Evolutionary conservation across 30 jellyfish, hydroid and myxozoan species (phyloP).

Genomic region (Phacellophora camtschatica): DNA sequence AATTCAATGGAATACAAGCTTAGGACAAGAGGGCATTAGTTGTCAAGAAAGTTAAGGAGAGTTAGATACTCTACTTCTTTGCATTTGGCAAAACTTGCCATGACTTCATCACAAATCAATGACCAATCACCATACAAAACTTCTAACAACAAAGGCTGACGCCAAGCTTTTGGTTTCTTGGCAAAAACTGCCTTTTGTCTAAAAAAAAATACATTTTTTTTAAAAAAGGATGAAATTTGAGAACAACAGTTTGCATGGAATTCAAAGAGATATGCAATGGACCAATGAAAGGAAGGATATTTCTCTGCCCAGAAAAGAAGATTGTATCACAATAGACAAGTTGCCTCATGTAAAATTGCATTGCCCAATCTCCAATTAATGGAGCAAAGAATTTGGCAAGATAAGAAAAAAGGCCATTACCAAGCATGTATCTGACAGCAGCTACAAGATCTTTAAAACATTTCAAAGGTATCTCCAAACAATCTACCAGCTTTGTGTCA

Average conservation of each 20-base stretch:
- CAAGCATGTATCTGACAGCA: conserved; percentile 23
- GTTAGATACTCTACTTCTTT: conserved; percentile 18
- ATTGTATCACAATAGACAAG: neutral
- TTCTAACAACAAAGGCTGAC: conserved; percentile 53
- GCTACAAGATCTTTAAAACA: neutral
- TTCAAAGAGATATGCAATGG: conserved; percentile 36
- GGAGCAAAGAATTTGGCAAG: conserved; percentile 51
- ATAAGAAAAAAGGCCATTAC: conserved; percentile 34
- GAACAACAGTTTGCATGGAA: conserved; percentile 42
- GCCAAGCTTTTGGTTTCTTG: conserved; percentile 51
- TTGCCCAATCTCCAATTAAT: conserved; percentile 51
- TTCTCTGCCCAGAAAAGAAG: neutral
- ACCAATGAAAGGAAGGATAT: conserved; percentile 36
- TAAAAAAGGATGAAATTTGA: conserved; percentile 15
- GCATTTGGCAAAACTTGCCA: neutral
- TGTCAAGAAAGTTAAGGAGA: neutral
- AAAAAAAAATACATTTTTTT: conserved; percentile 26
- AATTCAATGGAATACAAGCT: conserved; percentile 18
- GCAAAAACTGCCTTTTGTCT: conserved; percentile 41
- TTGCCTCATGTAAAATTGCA: conserved; percentile 47
- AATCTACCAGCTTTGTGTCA: neutral
- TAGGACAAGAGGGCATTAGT: conserved; percentile 20
- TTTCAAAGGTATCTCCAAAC: neutral
- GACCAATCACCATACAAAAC: conserved; percentile 51
- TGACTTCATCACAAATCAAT: conserved; percentile 3